Percentiles rank a stretch among this genome's conserved stretches.
Evolutionary conservation across 2,113 vertebrate species (phyloP).

Genomic region (Ammodramus savannarum): DNA sequence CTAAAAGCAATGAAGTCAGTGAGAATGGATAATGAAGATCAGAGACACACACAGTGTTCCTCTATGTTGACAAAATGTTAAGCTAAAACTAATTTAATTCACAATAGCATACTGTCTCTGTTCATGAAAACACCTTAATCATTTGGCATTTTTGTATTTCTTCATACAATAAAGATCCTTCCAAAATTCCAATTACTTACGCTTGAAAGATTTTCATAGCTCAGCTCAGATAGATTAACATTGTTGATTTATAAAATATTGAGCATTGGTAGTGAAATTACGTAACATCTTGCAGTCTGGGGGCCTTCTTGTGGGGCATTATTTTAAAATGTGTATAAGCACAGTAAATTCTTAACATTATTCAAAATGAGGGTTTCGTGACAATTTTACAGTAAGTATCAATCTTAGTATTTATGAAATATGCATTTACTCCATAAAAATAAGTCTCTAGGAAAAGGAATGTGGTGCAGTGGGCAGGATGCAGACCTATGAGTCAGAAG

Average conservation of each 20-base stretch:
- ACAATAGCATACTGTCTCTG: background rate
- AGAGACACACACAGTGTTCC: background rate
- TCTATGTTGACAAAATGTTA: background rate
- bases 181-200: background rate
- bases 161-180: background rate
- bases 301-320: background rate
- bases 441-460: background rate
- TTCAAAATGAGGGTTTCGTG: background rate
- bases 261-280: background rate
- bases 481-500: slow-evolving; percentile 51
- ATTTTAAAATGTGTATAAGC: background rate
- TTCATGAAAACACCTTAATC: background rate
- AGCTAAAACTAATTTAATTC: slow-evolving; percentile 3
- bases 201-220: background rate
- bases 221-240: background rate
- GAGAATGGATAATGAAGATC: background rate
- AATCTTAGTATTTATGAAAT: background rate
- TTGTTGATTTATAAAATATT: background rate
- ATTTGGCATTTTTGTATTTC: background rate
- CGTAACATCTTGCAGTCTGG: background rate
- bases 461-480: background rate
- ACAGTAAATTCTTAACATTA: background rate
- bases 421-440: background rate
- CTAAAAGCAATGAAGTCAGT: background rate
- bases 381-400: background rate